Evolutionary conservation across 2,797 vertebrate genomes (phyloP), one percentile per base, ranked within the genome.

Genomic region (Arvicola amphibius): DNA sequence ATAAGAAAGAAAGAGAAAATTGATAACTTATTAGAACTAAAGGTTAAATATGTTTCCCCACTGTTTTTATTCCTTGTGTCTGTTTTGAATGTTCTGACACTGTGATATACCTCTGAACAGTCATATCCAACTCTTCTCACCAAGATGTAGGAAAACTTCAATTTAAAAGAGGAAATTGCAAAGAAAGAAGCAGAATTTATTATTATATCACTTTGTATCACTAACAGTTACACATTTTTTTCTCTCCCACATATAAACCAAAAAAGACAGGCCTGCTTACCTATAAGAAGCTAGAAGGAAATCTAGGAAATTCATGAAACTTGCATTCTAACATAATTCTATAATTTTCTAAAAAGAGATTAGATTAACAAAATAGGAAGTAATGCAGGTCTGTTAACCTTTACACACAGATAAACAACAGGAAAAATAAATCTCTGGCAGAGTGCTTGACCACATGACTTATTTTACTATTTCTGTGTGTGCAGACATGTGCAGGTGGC

Each of bases 281-380:
- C 34, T 88, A 37, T 51, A 91, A 71, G 21, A 76, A 71, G 59
- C 78, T 51, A 91, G 59, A 96, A 87, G 29, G 34, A 94, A 97
- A 95, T 91, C 27, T 87, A 94, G 61, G 16, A 91, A 85, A 88
- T 94, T 43, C 59, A 87, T 79, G 86, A 97, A 90, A 86, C 65
- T 61, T 56, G 40, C 8, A 93, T 90, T 95, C 89, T 78, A 83
- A 61, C n/a, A 56, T 67, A 92, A 80, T 27, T 73, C 19, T 71
- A 37, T 92, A 67, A 81, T 74, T 48, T 92, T 93, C 91, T 19
- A 4, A 59, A 8, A 59, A 79, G 48, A 93, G 19, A 79, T 67
- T n/a, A 23, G 56, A 69, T 81, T 29, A 94, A 63, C 29, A 21
- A 90, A 93, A 83, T 16, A 71, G 40, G 53, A 63, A 84, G 67